Conservation (phyloP, 2,113 vertebrate species). For the Miniopterus natalensis region DNA sequence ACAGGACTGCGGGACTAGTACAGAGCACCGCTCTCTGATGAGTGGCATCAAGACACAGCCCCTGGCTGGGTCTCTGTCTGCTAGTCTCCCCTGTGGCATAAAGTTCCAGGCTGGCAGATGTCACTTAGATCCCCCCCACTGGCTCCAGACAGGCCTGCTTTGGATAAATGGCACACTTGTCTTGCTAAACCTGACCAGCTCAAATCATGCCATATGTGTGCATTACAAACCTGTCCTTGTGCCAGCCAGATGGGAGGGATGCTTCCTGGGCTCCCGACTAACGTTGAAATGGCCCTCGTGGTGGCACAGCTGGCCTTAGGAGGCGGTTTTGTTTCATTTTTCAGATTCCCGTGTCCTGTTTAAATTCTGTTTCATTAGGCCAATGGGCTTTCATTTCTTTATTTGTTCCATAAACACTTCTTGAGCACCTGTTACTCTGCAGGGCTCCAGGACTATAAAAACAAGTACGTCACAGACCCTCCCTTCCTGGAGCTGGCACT, state of each 20-base stretch:
- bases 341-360: background rate
- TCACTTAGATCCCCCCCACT: background rate
- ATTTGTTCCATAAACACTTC: slow-evolving; percentile 14
- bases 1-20: background rate
- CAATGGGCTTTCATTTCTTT: slow-evolving; percentile 47
- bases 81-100: background rate
- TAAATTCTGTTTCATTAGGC: background rate
- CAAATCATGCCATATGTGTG: slow-evolving; percentile 12
- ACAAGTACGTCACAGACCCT: background rate
- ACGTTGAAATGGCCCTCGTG: background rate
- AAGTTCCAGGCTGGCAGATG: slow-evolving; percentile 10
- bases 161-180: slow-evolving; percentile 22
- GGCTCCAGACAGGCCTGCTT: slow-evolving; percentile 26
- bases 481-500: background rate
- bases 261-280: background rate
- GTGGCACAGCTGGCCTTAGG: background rate
- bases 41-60: background rate
- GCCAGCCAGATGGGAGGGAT: background rate
- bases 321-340: background rate
- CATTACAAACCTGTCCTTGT: background rate
- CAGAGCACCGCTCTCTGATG: background rate
- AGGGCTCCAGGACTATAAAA: background rate
- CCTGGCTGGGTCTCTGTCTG: background rate
- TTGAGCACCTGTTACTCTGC: background rate
- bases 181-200: background rate